A percentile compares a stretch with the other conserved stretches of the same genome.
Conservation (phyloP, 2,797 vertebrate genomes). For the Enteromius fasciolatus region DNA sequence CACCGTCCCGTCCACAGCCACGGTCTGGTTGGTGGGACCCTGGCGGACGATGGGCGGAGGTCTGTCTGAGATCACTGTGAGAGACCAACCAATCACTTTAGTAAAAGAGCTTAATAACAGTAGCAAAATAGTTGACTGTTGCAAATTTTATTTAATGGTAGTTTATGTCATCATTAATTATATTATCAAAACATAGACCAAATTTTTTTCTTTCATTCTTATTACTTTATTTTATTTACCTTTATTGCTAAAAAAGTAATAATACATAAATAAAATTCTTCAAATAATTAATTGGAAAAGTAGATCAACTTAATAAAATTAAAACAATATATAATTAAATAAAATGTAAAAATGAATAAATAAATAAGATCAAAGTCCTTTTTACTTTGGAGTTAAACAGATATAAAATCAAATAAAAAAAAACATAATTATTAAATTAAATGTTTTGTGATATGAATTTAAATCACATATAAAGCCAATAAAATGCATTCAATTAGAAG, state of each 20-base stretch:
- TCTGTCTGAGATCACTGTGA: conserved; percentile 90
- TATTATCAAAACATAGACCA: background rate
- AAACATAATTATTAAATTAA: too few relatives aligned
- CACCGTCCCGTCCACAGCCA: conserved; percentile 92
- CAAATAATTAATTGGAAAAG: background rate
- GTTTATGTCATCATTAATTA: background rate
- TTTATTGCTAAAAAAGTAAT: background rate
- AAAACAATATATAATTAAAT: background rate
- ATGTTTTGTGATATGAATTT: too few relatives aligned
- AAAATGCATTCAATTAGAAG: conserved; percentile 3
- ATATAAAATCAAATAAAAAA: too few relatives aligned
- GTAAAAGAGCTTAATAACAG: background rate
- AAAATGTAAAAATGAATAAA: too few relatives aligned
- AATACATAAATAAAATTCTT: background rate
- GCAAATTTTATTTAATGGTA: background rate
- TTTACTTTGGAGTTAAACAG: too few relatives aligned
- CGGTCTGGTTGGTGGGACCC: conserved; percentile 95
- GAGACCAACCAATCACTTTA: background rate
- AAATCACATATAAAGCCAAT: background rate
- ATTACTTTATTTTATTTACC: background rate
- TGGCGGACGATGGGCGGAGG: conserved; percentile 95
- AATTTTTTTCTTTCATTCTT: background rate
- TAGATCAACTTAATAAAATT: background rate
- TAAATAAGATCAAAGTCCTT: too few relatives aligned
- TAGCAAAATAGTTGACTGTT: background rate